These are phyloP conservation scores for Podargus strigoides DNA, from an alignment of 2,797 vertebrate species.

Conservation along the genomic window DNA sequence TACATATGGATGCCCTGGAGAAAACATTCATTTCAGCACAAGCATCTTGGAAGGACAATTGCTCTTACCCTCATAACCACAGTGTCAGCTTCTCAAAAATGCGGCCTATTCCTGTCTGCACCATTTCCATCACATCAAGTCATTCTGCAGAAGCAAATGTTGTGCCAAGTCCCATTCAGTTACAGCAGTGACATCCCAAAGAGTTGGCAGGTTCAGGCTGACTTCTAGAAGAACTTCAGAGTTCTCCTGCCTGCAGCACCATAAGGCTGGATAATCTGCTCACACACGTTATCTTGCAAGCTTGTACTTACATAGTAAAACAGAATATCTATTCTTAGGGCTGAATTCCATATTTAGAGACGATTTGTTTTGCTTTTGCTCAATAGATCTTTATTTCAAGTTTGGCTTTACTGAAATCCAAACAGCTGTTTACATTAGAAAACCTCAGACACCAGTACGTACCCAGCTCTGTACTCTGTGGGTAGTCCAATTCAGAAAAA, in stretches of 20 bases:
- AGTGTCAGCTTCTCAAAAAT: background rate
- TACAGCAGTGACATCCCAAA: background rate
- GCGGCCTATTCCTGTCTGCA: background rate
- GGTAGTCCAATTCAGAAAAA: background rate
- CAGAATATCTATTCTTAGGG: background rate
- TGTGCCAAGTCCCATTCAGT: background rate
- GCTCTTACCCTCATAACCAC: background rate
- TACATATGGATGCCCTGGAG: fast-evolving
- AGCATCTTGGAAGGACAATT: background rate
- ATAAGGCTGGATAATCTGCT: background rate
- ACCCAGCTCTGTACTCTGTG: background rate
- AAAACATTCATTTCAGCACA: background rate
- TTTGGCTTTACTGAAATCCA: background rate
- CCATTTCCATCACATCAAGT: background rate
- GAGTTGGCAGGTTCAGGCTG: background rate
- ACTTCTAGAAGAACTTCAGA: background rate
- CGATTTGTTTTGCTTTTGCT: background rate
- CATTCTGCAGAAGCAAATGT: background rate
- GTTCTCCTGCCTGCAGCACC: background rate
- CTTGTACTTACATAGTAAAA: background rate
- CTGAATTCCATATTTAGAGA: background rate
- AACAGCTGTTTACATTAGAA: background rate
- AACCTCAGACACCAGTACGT: background rate
- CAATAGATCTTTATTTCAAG: background rate
- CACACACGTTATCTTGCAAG: background rate